Base-by-base conservation (phyloP, 2,797 vertebrate species). In the Tadarida brasiliensis region DNA sequence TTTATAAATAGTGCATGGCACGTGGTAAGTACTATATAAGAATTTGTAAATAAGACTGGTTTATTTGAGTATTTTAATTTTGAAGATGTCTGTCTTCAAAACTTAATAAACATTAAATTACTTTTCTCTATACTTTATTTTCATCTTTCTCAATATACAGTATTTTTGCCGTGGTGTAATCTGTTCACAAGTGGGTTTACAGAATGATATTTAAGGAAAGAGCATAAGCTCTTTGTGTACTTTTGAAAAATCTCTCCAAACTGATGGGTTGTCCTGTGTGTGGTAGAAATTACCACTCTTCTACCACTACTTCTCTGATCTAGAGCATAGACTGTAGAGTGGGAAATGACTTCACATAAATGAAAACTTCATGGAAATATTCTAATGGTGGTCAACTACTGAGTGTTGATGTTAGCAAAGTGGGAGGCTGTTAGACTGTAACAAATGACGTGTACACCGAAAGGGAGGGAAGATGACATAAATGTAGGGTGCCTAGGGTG, bases 11-110 rank as follows among this genome's bases (percentile, higher is more conserved):
- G 56, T 85, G n/a, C 35, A 1, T 77, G 49, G 28, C 33, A 49
- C 6, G 0, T 94, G 28, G 7, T 91, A 93, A 73, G 28, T 63
- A 71, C 20, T 65, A 22, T 77, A 2, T 57, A 14, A 86, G 77
- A 84, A 7, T 87, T 71, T 78, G 49, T 90, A 77, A 90, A 81
- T 61, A 76, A 87, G n/a, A 81, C 28, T 65, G 57, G 9, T 24
- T 76, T 91, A 93, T 68, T 85, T 76, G 30, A 88, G n/a, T 33
- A 56, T 68, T 68, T 82, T 28, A 84, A 71, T 78, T 91, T 71
- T 91, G 24, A 93, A 93, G 44, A 54, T 89, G 35, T 44, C 56
- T 22, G 9, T 71, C 68, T 83, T 91, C 26, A 86, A 83, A 96
- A 90, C 5, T 86, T 74, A 73, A 68, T 90, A n/a, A 90, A 65